Conservation (phyloP, 1,140 invertebrate genomes). For the Cyphomyrmex costatus region DNA sequence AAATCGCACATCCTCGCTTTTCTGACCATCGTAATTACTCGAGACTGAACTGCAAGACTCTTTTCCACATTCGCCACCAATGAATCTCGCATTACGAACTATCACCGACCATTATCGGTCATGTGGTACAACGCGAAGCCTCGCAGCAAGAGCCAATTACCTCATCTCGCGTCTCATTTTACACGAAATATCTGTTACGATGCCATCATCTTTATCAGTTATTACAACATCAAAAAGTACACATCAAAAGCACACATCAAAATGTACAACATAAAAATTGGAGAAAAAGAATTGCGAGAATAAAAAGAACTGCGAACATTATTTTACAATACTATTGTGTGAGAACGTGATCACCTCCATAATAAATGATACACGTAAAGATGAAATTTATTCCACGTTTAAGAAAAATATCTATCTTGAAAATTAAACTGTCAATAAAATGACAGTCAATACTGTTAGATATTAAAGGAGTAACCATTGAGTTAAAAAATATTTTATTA, state of each 20-base stretch:
- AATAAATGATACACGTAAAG: neutral
- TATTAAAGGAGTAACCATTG: no score
- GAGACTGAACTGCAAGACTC: neutral
- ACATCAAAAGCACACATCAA: neutral
- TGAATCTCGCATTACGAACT: conserved; percentile 33
- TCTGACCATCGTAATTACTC: conserved; percentile 51
- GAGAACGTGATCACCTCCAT: neutral
- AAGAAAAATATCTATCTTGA: conserved; percentile 2
- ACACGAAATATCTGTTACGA: neutral
- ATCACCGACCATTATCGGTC: conserved; percentile 32
- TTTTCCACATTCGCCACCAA: conserved; percentile 7
- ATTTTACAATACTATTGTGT: neutral
- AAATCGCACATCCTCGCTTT: conserved; percentile 29
- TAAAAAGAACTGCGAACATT: neutral
- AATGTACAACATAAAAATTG: conserved; percentile 5
- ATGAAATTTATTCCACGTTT: neutral
- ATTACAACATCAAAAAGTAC: conserved; percentile 8
- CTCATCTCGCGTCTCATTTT: conserved; percentile 21
- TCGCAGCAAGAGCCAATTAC: neutral
- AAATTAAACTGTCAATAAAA: neutral
- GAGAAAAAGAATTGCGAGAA: neutral
- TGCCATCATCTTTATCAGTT: neutral
- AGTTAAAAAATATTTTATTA: no score
- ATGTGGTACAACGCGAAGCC: neutral
- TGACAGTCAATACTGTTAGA: no score